phyloP scores from a whole-genome alignment of 2,888 invertebrate species.

The Sarcophaga caerulescens region DNA sequence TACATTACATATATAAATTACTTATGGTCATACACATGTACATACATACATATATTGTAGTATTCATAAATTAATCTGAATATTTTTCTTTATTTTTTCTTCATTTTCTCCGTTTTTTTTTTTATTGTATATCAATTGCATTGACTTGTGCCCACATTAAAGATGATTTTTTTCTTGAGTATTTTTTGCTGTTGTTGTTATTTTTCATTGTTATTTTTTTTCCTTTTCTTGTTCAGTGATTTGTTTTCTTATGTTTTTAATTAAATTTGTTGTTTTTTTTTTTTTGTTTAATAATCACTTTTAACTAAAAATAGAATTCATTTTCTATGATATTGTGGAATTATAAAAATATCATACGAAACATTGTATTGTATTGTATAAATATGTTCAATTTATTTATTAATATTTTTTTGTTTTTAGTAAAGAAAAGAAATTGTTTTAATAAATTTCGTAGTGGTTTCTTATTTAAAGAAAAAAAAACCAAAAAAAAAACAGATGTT shows the following conservation, averaged over 20 bases:
- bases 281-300: conserved; percentile 53
- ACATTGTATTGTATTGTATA: neutral
- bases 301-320: conserved; percentile 57
- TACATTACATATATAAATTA: conserved; percentile 38
- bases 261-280: conserved; percentile 21
- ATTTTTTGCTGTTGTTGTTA: conserved; percentile 11
- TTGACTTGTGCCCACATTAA: conserved; percentile 59
- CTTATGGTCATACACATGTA: conserved; percentile 4
- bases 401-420: neutral
- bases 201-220: conserved; percentile 30
- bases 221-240: conserved; percentile 16
- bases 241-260: conserved; percentile 6
- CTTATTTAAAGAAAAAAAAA: too few species aligned
- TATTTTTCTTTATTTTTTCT: neutral
- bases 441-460: too few species aligned
- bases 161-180: conserved; percentile 5
- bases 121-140: conserved; percentile 43
- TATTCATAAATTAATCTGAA: conserved; percentile 14
- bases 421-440: too few species aligned
- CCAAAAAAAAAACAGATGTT: conserved; percentile 1
- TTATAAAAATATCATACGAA: neutral
- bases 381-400: neutral
- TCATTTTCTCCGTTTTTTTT: neutral
- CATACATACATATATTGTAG: too few species aligned
- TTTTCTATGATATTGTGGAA: conserved; percentile 25